These are phyloP conservation scores for Halcyon senegalensis DNA, from an alignment of 2,113 vertebrate species.

Conservation along the genomic window DNA sequence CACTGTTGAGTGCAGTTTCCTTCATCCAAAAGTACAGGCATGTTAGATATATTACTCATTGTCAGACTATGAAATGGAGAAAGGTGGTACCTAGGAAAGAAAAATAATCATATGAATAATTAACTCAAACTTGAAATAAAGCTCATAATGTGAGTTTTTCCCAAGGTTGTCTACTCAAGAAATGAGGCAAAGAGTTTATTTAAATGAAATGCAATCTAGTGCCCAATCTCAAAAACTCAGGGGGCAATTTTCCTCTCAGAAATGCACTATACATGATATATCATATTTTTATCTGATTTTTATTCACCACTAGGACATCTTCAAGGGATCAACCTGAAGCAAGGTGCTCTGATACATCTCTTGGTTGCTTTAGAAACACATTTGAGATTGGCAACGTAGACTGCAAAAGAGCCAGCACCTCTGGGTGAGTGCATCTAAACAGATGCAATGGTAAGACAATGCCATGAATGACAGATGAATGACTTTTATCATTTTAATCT, in stretches of 20 bases:
- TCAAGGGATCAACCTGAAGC: not conserved
- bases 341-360: not conserved
- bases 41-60: not conserved
- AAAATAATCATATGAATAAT: constrained; percentile 34
- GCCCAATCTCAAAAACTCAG: not conserved
- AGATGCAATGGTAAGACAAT: accelerated
- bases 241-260: not conserved
- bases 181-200: not conserved
- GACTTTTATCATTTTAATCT: not conserved
- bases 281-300: not conserved
- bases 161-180: not conserved
- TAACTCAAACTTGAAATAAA: constrained; percentile 16
- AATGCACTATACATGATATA: accelerated
- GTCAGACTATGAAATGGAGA: not conserved
- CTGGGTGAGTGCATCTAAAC: not conserved
- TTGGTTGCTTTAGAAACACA: not conserved
- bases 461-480: not conserved
- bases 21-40: not conserved
- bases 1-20: not conserved
- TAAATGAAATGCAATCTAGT: not conserved
- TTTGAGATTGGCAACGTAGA: not conserved
- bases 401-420: not conserved
- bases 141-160: not conserved
- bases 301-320: not conserved
- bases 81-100: not conserved